phyloP scores from a whole-genome alignment of 2,797 vertebrate genomes.

The Microctenopoma steveboyesi region DNA sequence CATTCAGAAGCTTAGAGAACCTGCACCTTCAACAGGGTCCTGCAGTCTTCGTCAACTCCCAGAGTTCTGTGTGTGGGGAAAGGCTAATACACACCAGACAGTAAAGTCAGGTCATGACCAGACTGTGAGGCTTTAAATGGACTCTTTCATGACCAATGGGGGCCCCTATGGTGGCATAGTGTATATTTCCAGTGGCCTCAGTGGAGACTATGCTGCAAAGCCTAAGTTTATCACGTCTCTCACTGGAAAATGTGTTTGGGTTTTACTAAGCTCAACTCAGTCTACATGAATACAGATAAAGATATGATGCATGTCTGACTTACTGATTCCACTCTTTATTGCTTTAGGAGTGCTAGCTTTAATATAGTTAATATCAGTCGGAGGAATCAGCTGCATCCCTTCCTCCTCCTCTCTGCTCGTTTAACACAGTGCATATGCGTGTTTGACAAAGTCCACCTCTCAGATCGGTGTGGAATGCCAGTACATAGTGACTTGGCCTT shows the following conservation, averaged over 20 bases:
- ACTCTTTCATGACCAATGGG: constrained; percentile 64
- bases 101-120: constrained; percentile 74
- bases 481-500: constrained; percentile 38
- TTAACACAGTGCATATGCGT: constrained; percentile 51
- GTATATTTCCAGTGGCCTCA: constrained; percentile 62
- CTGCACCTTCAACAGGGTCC: constrained; percentile 36
- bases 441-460: constrained; percentile 75
- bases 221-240: constrained; percentile 44
- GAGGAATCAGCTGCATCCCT: constrained; percentile 6
- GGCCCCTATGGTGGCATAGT: constrained; percentile 52
- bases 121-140: constrained; percentile 65
- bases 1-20: constrained; percentile 22
- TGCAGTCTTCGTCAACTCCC: constrained; percentile 35
- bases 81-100: constrained; percentile 60
- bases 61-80: constrained; percentile 27
- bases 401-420: constrained; percentile 42
- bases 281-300: too few species aligned
- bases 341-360: neutral
- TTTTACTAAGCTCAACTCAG: neutral
- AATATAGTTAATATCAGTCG: neutral
- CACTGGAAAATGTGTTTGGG: constrained; percentile 8
- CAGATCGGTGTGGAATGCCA: constrained; percentile 78
- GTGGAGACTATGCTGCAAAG: constrained; percentile 61
- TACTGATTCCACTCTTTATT: neutral
- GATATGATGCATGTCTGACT: too few species aligned